These are phyloP conservation scores for Chrysoperla carnea DNA, from an alignment of 1,140 invertebrate genomes.

Conservation along the genomic window DNA sequence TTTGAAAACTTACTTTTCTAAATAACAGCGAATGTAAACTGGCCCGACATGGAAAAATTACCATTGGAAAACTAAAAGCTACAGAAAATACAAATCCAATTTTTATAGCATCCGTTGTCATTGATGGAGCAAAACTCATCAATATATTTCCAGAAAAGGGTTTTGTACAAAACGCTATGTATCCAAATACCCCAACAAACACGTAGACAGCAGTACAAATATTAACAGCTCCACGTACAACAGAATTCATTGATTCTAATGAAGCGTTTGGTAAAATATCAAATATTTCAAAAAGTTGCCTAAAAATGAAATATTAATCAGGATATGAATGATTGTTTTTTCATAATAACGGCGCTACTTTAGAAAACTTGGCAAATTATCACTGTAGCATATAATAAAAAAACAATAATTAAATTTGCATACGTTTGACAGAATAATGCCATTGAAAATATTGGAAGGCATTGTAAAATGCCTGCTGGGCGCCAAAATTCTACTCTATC, in stretches of 20 bases:
- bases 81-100: conserved; percentile 88
- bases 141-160: conserved; percentile 80
- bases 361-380: too few species aligned
- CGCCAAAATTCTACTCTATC: conserved; percentile 67
- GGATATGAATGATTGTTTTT: neutral
- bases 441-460: conserved; percentile 89
- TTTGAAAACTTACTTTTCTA: neutral
- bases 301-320: conserved; percentile 23
- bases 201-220: conserved; percentile 79
- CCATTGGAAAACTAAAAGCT: conserved; percentile 88
- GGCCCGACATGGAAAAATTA: conserved; percentile 89
- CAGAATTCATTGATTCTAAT: conserved; percentile 72
- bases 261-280: conserved; percentile 75
- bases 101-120: conserved; percentile 74
- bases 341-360: too few species aligned
- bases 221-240: conserved; percentile 76
- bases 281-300: conserved; percentile 91
- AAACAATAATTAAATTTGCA: conserved; percentile 16
- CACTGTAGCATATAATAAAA: too few species aligned
- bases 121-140: conserved; percentile 60
- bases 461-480: conserved; percentile 67
- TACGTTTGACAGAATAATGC: conserved; percentile 88
- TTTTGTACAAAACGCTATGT: conserved; percentile 74
- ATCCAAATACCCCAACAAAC: conserved; percentile 85
- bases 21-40: conserved; percentile 79